Evolutionary conservation across 2,113 vertebrate species (phyloP).

Genomic region (Anoplopoma fimbria): DNA sequence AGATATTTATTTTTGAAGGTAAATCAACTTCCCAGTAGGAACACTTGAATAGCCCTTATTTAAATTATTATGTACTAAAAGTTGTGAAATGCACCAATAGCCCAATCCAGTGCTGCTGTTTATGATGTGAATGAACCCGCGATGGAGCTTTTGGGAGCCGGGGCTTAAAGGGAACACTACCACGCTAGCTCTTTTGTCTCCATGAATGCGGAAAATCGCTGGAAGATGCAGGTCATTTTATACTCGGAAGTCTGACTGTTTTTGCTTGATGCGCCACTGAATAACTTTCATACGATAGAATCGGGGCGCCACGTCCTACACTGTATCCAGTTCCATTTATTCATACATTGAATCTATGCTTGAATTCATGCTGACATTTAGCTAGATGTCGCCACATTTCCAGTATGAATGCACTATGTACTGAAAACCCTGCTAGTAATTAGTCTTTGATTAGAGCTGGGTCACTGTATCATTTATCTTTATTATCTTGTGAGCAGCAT

Average conservation of each 20-base stretch:
- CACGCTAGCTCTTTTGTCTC: background rate
- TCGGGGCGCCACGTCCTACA: background rate
- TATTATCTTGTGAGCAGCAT: slow-evolving; percentile 51
- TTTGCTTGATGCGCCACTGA: background rate
- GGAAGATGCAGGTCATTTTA: background rate
- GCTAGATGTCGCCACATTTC: background rate
- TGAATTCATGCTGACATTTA: slow-evolving; percentile 6
- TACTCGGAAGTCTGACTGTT: background rate
- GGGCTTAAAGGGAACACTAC: background rate
- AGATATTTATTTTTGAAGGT: background rate
- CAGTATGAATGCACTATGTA: background rate
- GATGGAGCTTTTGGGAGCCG: background rate
- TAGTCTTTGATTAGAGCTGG: background rate
- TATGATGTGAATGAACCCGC: background rate
- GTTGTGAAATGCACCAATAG: background rate
- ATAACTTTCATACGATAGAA: background rate
- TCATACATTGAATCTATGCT: background rate
- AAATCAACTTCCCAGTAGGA: background rate
- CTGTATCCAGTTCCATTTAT: background rate
- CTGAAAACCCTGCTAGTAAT: background rate
- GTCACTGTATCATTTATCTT: slow-evolving; percentile 32
- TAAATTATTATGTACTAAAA: background rate
- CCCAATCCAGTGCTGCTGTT: background rate
- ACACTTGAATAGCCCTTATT: background rate
- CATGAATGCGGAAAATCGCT: background rate